These are phyloP conservation scores for Cacoxenus indagator DNA, from an alignment of 2,888 invertebrate genomes.

Conservation along the genomic window DNA sequence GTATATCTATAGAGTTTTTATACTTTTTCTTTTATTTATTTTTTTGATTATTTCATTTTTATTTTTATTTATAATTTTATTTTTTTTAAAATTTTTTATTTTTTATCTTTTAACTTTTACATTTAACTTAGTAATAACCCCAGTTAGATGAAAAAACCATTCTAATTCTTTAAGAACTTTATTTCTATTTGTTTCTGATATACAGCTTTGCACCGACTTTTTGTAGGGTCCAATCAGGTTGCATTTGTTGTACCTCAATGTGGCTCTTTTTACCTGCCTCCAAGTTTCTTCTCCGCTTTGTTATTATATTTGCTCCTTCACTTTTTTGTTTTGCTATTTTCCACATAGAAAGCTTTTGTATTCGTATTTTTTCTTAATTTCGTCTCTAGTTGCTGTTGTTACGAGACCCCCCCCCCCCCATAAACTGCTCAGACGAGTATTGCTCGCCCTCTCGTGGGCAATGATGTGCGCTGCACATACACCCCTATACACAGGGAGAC, in stretches of 20 bases:
- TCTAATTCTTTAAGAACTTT: too few species aligned
- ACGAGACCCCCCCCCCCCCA: not conserved
- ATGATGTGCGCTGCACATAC: not conserved
- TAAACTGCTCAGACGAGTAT: not conserved
- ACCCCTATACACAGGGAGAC: not conserved
- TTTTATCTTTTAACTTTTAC: too few species aligned
- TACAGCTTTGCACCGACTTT: too few species aligned
- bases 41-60: too few species aligned
- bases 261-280: conserved; percentile 47
- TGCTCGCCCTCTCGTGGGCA: not conserved
- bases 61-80: too few species aligned
- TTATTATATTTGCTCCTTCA: conserved; percentile 37
- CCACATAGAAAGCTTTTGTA: conserved; percentile 15
- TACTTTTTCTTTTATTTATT: too few species aligned
- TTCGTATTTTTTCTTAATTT: conserved; percentile 55
- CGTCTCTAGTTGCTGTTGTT: conserved; percentile 51
- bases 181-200: too few species aligned
- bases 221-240: too few species aligned
- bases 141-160: too few species aligned
- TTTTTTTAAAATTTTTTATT: too few species aligned
- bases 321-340: conserved; percentile 17
- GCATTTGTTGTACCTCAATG: not conserved
- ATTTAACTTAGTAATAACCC: too few species aligned
- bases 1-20: too few species aligned
- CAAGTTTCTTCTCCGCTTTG: conserved; percentile 52